A percentile compares a stretch with the other conserved stretches of the same genome.
phyloP scores from a whole-genome alignment of 1,140 invertebrate genomes.

The Drosophila repletoides region DNA sequence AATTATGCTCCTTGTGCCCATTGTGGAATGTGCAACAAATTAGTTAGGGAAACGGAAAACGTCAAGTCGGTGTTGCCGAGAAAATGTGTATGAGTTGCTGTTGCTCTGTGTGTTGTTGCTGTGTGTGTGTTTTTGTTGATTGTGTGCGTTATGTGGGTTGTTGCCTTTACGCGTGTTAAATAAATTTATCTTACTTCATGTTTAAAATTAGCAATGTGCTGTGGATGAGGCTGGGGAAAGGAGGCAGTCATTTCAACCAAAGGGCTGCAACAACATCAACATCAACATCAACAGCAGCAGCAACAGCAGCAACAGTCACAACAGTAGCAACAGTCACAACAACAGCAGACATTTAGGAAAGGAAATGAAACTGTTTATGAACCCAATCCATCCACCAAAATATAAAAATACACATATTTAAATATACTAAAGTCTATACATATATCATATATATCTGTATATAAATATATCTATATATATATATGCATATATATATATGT shows the following conservation, averaged over 20 bases:
- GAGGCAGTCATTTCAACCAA: conserved; percentile 26
- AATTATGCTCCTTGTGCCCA: conserved; percentile 28
- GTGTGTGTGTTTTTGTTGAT: conserved; percentile 4
- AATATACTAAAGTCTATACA: conserved; percentile 1
- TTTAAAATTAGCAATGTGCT: conserved; percentile 53
- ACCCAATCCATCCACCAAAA: conserved; percentile 64
- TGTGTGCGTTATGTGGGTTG: background rate
- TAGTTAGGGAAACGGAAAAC: conserved; percentile 68
- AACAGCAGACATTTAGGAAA: conserved; percentile 1
- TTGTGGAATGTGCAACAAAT: conserved; percentile 57
- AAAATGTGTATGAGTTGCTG: no score
- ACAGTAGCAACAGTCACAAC: background rate
- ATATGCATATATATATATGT: no score
- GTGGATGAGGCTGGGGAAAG: no score
- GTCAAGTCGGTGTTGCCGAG: no score
- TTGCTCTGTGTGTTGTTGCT: conserved; percentile 29
- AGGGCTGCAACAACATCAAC: background rate
- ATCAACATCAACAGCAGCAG: background rate
- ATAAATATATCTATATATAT: background rate
- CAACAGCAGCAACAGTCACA: conserved; percentile 1
- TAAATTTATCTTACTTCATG: conserved; percentile 17
- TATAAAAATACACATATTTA: conserved; percentile 13
- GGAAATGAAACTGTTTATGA: conserved; percentile 39
- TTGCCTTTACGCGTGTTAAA: conserved; percentile 6
- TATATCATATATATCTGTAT: background rate